phyloP scores from a whole-genome alignment of 2,797 vertebrate species.

The Emydoidea blandingii region DNA sequence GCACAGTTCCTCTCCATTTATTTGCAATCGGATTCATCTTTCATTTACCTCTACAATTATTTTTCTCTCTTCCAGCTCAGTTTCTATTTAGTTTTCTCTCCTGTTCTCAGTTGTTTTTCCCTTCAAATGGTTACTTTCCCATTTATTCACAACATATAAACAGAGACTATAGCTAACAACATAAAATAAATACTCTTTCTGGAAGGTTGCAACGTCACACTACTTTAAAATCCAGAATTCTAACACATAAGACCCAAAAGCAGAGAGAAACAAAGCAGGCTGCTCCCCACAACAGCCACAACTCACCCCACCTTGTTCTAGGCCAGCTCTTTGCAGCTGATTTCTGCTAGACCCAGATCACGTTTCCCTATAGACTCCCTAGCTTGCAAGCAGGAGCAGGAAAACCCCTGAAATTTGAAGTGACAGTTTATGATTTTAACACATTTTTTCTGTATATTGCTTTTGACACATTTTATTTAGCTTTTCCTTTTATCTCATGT shows the following conservation, averaged over 20 bases:
- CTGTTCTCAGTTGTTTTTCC: not conserved
- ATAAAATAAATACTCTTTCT: not conserved
- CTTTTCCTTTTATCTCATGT: not conserved
- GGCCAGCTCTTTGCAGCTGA: not conserved
- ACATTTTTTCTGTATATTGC: not conserved
- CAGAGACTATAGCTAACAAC: not conserved
- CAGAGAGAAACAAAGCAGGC: not conserved
- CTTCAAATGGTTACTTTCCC: not conserved
- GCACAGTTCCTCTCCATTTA: constrained; percentile 27
- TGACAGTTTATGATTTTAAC: not conserved
- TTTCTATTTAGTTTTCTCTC: not conserved
- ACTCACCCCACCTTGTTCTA: not conserved
- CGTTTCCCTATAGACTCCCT: not conserved
- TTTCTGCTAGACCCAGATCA: not conserved
- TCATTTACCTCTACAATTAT: not conserved
- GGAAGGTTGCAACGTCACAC: not conserved
- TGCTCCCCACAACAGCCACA: not conserved
- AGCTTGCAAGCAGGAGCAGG: not conserved
- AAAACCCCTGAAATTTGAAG: not conserved
- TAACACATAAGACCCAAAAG: no score
- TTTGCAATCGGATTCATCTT: not conserved
- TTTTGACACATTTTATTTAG: not conserved
- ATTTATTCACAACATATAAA: not conserved
- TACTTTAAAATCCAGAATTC: not conserved
- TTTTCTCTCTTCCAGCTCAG: not conserved